Evolutionary conservation across 2,888 invertebrate genomes (phyloP), one percentile per base, ranked within the genome.

Genomic region (Ypsolopha scabrella): DNA sequence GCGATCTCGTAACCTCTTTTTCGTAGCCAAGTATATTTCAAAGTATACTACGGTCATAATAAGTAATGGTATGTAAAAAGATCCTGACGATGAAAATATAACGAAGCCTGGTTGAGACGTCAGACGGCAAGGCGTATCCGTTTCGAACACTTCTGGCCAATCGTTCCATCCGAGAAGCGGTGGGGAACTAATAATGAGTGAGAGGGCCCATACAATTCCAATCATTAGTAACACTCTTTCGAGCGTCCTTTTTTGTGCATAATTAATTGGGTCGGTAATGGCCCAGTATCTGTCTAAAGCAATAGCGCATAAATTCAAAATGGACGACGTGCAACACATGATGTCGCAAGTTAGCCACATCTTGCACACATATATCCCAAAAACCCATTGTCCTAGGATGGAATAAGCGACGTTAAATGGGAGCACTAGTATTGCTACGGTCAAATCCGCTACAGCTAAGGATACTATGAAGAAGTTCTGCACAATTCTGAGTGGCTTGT

Each of bases 381-480:
- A 96, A 55, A 95, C 90, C 98, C 98, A 98, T 69, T 93, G 90
- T 55, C 97, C 96, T 37, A 96, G 86, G 51, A 98, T 92, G 9
- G 94, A 93, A 74, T 97, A 96, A 48, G 95, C 95, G 43, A 98
- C 95, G 80, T 97, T 97, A 62, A 98, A 90, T 7, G 98, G 98
- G 83, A 98, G 89, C 45, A 97, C 96, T 55, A 96, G 87, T 55
- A 96, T 90, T 14, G 96, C 96, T 9, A 97, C 96, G 0, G 95
- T 95, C 55, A 96, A 86, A 77, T 98, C 98, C 4, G 97, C 97
- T 14, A 97, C 95, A 0, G 98, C 98, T 60, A 98, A 80, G 1
- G 97, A 97, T 0, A 98, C 97, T 63, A 98, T 95, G 82, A 98
- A 97, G 82, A 97, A 98, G 80, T 98, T 98, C 73, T 97, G 98